phyloP scores from a whole-genome alignment of 1,140 invertebrate species.

The Nilaparvata lugens region DNA sequence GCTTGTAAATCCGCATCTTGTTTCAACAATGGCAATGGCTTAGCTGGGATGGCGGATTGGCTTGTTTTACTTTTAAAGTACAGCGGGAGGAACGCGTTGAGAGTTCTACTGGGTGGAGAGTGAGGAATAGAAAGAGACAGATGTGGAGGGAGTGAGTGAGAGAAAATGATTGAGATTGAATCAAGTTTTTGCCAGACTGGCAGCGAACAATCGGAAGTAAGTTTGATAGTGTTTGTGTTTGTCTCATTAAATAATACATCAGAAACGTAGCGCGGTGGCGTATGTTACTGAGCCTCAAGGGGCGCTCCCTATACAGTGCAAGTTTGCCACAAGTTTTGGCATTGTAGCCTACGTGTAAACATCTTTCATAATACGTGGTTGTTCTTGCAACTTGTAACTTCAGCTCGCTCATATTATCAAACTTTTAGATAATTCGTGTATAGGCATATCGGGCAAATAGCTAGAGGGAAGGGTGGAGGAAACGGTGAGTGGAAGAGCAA shows the following conservation, averaged over 20 bases:
- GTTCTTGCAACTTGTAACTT: background rate
- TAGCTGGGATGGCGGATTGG: too few relatives aligned
- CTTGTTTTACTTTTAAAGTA: too few relatives aligned
- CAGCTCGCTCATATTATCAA: background rate
- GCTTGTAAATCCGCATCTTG: too few relatives aligned
- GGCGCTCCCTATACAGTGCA: background rate
- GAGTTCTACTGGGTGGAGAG: too few relatives aligned
- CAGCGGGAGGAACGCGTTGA: too few relatives aligned
- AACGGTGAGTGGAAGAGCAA: background rate
- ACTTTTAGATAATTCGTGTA: conserved; percentile 6
- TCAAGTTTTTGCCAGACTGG: too few relatives aligned
- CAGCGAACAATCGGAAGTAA: background rate
- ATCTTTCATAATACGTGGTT: conserved; percentile 1
- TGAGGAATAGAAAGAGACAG: too few relatives aligned
- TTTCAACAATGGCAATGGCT: too few relatives aligned
- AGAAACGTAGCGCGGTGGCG: background rate
- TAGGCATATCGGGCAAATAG: conserved; percentile 3
- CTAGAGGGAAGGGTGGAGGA: too few relatives aligned
- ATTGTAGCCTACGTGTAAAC: conserved; percentile 4
- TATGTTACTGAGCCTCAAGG: conserved; percentile 4
- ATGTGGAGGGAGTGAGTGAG: too few relatives aligned
- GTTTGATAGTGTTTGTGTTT: conserved; percentile 2
- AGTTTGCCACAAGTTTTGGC: conserved; percentile 3
- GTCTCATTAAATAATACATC: conserved; percentile 4
- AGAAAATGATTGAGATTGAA: too few relatives aligned